These are phyloP conservation scores for Forbesichthys agassizii DNA, from an alignment of 2,113 vertebrate genomes.

Conservation along the genomic window DNA sequence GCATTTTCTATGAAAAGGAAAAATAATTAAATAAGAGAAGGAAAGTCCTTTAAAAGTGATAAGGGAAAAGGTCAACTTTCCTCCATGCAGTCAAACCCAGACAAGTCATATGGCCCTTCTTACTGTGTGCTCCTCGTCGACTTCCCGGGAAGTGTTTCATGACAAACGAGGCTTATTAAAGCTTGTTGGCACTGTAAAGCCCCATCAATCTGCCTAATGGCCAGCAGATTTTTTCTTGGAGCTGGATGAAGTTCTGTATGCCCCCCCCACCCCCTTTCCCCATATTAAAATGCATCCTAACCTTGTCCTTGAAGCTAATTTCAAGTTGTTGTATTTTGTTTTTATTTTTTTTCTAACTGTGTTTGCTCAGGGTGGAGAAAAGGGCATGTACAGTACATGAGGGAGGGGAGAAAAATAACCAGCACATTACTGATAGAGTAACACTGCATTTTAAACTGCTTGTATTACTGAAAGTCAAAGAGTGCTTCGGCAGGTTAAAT, in stretches of 20 bases:
- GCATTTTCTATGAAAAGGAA: too few species aligned
- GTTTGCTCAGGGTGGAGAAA: conserved; percentile 45
- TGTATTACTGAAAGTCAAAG: conserved; percentile 23
- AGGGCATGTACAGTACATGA: conserved; percentile 34
- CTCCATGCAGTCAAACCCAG: conserved; percentile 20
- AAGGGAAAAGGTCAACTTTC: conserved; percentile 22
- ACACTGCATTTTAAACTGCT: conserved; percentile 32
- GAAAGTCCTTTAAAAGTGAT: conserved; percentile 17
- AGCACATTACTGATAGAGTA: conserved; percentile 6
- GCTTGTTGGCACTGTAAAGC: conserved; percentile 57
- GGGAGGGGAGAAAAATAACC: conserved; percentile 15
- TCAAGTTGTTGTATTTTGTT: conserved; percentile 31
- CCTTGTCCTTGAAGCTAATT: conserved; percentile 55
- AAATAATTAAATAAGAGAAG: background rate
- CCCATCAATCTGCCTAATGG: conserved; percentile 68
- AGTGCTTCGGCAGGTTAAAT: conserved; percentile 34
- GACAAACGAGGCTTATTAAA: conserved; percentile 66
- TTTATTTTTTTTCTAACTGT: conserved; percentile 25
- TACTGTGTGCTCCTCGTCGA: conserved; percentile 23
- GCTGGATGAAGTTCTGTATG: conserved; percentile 22
- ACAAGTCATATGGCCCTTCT: conserved; percentile 28
- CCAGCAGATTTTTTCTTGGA: conserved; percentile 21
- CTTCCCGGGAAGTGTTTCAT: conserved; percentile 39
- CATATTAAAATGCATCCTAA: conserved; percentile 48
- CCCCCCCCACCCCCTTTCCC: conserved; percentile 9